These are phyloP conservation scores for Barnardius zonarius DNA, from an alignment of 2,113 vertebrate species.

Conservation along the genomic window DNA sequence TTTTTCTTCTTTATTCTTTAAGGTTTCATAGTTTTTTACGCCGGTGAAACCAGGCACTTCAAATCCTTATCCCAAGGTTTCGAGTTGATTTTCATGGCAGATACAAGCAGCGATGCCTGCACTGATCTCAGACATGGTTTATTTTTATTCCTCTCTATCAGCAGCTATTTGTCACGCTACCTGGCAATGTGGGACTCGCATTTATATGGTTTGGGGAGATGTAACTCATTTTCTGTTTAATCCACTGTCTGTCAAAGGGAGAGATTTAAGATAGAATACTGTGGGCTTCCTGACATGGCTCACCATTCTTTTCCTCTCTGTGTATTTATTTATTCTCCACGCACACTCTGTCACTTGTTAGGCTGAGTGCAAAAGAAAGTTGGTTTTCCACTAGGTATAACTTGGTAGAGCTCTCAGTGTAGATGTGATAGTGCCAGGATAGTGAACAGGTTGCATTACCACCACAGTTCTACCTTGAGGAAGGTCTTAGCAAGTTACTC, in stretches of 20 bases:
- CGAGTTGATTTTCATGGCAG: slow-evolving; percentile 41
- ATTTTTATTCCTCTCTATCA: slow-evolving; percentile 37
- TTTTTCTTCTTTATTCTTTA: neutral
- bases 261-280: slow-evolving; percentile 40
- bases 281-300: slow-evolving; percentile 18
- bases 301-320: slow-evolving; percentile 23
- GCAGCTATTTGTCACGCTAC: slow-evolving; percentile 58
- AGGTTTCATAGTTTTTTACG: neutral
- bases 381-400: neutral
- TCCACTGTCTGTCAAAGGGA: slow-evolving; percentile 41
- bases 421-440: neutral
- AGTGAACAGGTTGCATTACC: neutral
- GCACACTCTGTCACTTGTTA: neutral
- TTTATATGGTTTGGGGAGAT: slow-evolving; percentile 33
- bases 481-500: neutral
- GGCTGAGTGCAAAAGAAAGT: neutral
- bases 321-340: neutral
- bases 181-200: neutral
- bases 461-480: neutral
- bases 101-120: neutral
- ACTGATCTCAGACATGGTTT: slow-evolving; percentile 27
- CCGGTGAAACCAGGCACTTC: neutral
- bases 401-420: neutral
- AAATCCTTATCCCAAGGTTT: neutral
- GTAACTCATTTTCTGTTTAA: slow-evolving; percentile 65